phyloP scores from a whole-genome alignment of 2,888 invertebrate genomes.

The Crossocerus cetratus region DNA sequence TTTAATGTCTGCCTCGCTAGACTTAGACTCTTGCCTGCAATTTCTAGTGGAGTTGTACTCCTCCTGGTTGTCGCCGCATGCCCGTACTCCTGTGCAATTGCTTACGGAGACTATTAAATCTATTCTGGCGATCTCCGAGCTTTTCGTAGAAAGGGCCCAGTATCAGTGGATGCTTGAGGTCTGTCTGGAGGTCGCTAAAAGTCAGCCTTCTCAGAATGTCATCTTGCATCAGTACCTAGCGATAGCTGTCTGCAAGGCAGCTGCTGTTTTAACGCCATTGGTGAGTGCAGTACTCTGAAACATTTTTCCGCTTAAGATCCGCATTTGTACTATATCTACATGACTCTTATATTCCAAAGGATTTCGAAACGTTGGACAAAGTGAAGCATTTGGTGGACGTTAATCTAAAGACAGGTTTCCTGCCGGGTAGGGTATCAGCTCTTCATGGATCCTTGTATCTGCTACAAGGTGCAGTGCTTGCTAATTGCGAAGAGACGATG shows the following conservation, averaged over 20 bases:
- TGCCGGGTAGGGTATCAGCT: conserved; percentile 81
- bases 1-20: conserved; percentile 78
- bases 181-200: conserved; percentile 82
- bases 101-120: conserved; percentile 82
- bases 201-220: conserved; percentile 86
- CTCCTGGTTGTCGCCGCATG: conserved; percentile 83
- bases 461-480: conserved; percentile 80
- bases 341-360: conserved; percentile 72
- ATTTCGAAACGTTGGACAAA: conserved; percentile 80
- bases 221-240: conserved; percentile 85
- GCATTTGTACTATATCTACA: no score
- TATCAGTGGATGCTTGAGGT: conserved; percentile 89
- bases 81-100: conserved; percentile 77
- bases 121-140: conserved; percentile 85
- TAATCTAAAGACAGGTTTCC: conserved; percentile 81
- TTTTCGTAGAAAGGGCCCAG: conserved; percentile 86
- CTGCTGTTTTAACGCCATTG: conserved; percentile 81
- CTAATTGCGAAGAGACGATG: conserved; percentile 78
- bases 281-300: conserved; percentile 68
- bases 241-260: conserved; percentile 83
- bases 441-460: conserved; percentile 84
- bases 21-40: conserved; percentile 94
- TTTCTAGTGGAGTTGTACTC: conserved; percentile 94
- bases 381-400: conserved; percentile 81
- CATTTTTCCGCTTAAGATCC: no score